Evolutionary conservation across 2,797 vertebrate genomes (phyloP).

Genomic region (Balearica regulorum): DNA sequence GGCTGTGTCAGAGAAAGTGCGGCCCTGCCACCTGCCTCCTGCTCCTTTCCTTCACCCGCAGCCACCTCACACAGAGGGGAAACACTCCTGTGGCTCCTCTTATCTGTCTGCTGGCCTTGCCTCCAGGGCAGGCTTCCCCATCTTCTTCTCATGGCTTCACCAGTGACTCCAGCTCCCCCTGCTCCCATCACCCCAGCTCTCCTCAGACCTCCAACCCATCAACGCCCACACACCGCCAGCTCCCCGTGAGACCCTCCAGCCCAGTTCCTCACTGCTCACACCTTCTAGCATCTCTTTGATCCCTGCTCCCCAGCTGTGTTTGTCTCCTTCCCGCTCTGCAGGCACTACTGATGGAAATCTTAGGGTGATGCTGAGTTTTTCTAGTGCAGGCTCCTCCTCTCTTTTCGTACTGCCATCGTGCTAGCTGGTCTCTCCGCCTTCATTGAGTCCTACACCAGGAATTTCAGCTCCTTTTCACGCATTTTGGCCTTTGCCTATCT

Average conservation of each 20-base stretch:
- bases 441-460: neutral
- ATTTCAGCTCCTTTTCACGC: neutral
- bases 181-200: neutral
- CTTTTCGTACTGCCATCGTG: neutral
- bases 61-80: neutral
- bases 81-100: rapidly evolving
- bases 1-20: neutral
- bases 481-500: neutral
- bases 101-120: neutral
- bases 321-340: neutral
- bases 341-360: neutral
- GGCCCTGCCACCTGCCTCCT: neutral
- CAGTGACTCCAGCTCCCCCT: rapidly evolving
- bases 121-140: neutral
- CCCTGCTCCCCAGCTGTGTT: rapidly evolving
- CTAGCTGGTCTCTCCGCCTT: neutral
- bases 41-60: neutral
- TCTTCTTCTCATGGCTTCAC: neutral
- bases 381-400: neutral
- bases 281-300: neutral
- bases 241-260: neutral
- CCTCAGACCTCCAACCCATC: neutral
- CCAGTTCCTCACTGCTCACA: neutral
- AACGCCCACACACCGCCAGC: rapidly evolving
- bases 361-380: neutral